A percentile compares a stretch with the other conserved stretches of the same genome.
These are phyloP conservation scores for Caretta caretta DNA, from an alignment of 2,113 vertebrate species.

Conservation along the genomic window DNA sequence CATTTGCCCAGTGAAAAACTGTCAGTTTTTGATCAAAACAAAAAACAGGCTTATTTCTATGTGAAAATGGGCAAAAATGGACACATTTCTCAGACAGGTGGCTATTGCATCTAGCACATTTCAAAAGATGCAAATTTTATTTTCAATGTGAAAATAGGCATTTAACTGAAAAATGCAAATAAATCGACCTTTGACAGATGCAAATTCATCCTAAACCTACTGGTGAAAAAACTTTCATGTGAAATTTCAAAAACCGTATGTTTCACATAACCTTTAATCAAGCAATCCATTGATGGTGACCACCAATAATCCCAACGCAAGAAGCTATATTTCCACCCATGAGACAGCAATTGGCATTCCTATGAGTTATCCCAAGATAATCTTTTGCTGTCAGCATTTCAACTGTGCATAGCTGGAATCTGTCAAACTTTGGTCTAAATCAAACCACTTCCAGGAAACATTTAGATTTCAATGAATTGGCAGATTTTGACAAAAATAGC, in stretches of 20 bases:
- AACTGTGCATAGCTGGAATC: background rate
- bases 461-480: background rate
- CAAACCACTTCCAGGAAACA: background rate
- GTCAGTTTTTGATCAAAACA: background rate
- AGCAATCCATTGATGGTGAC: background rate
- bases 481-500: background rate
- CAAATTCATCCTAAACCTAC: background rate
- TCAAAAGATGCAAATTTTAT: background rate
- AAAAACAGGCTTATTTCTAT: background rate
- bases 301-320: background rate
- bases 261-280: background rate
- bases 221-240: fast-evolving
- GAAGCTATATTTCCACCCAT: background rate
- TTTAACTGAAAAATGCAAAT: background rate
- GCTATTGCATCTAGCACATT: background rate
- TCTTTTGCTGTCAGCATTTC: background rate
- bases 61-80: background rate
- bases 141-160: background rate
- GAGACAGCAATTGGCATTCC: background rate
- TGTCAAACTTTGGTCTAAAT: background rate
- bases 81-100: background rate
- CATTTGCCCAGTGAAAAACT: background rate
- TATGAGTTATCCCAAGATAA: fast-evolving
- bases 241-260: background rate
- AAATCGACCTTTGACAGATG: background rate